These are phyloP conservation scores for Apomyelois bistriatella DNA, from an alignment of 2,888 invertebrate genomes.

Conservation along the genomic window DNA sequence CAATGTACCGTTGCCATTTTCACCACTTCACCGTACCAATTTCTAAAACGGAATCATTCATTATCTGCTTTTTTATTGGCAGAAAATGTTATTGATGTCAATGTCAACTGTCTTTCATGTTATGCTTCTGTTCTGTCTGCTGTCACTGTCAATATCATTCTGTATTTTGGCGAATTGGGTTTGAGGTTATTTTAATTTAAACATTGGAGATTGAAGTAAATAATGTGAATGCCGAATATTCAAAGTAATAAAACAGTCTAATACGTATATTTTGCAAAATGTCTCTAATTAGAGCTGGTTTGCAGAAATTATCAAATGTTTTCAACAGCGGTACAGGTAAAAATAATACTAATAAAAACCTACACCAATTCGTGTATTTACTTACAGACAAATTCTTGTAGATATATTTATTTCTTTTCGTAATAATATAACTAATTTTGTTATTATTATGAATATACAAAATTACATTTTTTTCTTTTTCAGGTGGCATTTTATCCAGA, in stretches of 20 bases:
- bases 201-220: neutral
- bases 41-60: too few species aligned
- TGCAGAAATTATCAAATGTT: slow-evolving; percentile 19
- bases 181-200: neutral
- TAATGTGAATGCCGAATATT: neutral
- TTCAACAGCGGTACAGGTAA: slow-evolving; percentile 18
- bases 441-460: too few species aligned
- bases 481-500: slow-evolving; percentile 62
- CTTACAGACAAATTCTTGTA: too few species aligned
- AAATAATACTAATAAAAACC: neutral
- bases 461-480: too few species aligned
- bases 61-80: too few species aligned
- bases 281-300: slow-evolving; percentile 21
- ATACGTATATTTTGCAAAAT: slow-evolving; percentile 4
- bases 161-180: neutral
- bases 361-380: neutral
- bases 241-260: too few species aligned
- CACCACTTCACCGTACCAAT: too few species aligned
- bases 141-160: neutral
- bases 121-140: neutral
- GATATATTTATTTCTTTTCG: too few species aligned
- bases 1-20: too few species aligned
- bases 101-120: too few species aligned
- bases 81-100: too few species aligned
- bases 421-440: too few species aligned